phyloP scores from a whole-genome alignment of 2,797 vertebrate species.

The Thunnus albacares region DNA sequence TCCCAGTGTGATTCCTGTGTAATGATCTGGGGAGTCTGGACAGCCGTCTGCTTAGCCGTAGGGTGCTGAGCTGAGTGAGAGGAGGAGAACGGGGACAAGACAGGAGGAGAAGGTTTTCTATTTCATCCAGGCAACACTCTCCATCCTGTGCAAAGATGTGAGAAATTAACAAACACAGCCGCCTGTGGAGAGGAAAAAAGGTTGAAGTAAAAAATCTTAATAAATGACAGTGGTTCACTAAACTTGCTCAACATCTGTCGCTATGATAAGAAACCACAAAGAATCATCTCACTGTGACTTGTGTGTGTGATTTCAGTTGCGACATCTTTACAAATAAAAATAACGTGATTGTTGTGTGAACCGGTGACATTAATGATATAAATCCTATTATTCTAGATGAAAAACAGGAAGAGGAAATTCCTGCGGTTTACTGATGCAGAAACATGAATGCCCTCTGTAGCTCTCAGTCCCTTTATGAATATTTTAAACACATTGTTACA shows the following conservation, averaged over 20 bases:
- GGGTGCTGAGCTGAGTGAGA: slow-evolving; percentile 70
- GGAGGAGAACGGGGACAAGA: slow-evolving; percentile 44
- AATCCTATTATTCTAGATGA: slow-evolving; percentile 53
- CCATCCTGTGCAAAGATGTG: slow-evolving; percentile 69
- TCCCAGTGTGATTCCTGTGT: slow-evolving; percentile 78
- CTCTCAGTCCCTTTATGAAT: slow-evolving; percentile 62
- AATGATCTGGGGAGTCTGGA: slow-evolving; percentile 84
- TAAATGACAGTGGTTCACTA: slow-evolving; percentile 52
- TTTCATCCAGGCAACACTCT: slow-evolving; percentile 54
- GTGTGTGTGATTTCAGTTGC: slow-evolving; percentile 42
- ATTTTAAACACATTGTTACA: slow-evolving; percentile 67
- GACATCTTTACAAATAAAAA: slow-evolving; percentile 39
- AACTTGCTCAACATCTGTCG: slow-evolving; percentile 15
- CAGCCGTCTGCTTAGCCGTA: slow-evolving; percentile 70
- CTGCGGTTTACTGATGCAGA: slow-evolving; percentile 38
- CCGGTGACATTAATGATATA: slow-evolving; percentile 37
- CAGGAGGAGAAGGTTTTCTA: slow-evolving; percentile 47
- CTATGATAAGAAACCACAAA: slow-evolving; percentile 43
- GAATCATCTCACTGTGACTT: slow-evolving; percentile 25
- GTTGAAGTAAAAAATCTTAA: slow-evolving; percentile 58
- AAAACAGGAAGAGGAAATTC: slow-evolving; percentile 58
- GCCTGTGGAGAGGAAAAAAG: slow-evolving; percentile 59
- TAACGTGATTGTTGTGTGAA: slow-evolving; percentile 40
- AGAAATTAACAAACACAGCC: slow-evolving; percentile 76
- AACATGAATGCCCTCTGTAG: slow-evolving; percentile 39